Percentiles rank a stretch among this genome's conserved stretches.
Evolutionary conservation across 30 jellyfish, hydroid and myxozoan genomes (phyloP).

Genomic region (Aurelia coerulea): DNA sequence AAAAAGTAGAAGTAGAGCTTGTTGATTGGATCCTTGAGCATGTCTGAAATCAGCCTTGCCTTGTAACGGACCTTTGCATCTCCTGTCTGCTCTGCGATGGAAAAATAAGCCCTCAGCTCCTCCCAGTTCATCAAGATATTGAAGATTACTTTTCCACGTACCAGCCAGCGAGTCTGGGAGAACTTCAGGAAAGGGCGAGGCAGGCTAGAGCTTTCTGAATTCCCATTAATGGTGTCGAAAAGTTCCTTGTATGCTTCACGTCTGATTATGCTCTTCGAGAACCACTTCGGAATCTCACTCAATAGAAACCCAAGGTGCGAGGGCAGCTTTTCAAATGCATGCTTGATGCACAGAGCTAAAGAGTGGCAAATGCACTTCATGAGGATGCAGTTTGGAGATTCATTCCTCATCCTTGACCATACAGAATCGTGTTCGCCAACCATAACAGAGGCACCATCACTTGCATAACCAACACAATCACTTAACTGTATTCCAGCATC

Average conservation of each 20-base stretch:
- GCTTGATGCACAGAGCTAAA: constrained; percentile 65
- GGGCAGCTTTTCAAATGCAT: constrained; percentile 68
- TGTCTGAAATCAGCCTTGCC: constrained; percentile 53
- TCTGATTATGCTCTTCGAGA: constrained; percentile 40
- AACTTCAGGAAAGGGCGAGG: constrained; percentile 77
- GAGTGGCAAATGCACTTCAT: constrained; percentile 81
- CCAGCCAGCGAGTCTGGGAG: constrained; percentile 72
- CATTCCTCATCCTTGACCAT: constrained; percentile 55
- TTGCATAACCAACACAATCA: constrained; percentile 38
- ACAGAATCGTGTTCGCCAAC: constrained; percentile 62
- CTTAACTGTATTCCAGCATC: background rate
- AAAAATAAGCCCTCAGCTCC: constrained; percentile 61
- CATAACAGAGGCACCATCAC: constrained; percentile 68
- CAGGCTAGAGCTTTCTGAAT: constrained; percentile 48
- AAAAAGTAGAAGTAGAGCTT: constrained; percentile 45
- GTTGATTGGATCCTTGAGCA: constrained; percentile 33
- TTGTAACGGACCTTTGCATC: constrained; percentile 43
- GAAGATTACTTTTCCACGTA: constrained; percentile 66
- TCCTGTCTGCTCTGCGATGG: constrained; percentile 60
- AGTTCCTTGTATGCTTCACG: constrained; percentile 70
- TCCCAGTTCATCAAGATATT: constrained; percentile 66
- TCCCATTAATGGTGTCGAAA: constrained; percentile 46
- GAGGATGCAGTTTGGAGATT: constrained; percentile 67
- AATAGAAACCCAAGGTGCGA: constrained; percentile 56
- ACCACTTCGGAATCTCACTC: constrained; percentile 65